Base-by-base conservation (phyloP, 2,888 invertebrate species). In the Spilarctia lutea region DNA sequence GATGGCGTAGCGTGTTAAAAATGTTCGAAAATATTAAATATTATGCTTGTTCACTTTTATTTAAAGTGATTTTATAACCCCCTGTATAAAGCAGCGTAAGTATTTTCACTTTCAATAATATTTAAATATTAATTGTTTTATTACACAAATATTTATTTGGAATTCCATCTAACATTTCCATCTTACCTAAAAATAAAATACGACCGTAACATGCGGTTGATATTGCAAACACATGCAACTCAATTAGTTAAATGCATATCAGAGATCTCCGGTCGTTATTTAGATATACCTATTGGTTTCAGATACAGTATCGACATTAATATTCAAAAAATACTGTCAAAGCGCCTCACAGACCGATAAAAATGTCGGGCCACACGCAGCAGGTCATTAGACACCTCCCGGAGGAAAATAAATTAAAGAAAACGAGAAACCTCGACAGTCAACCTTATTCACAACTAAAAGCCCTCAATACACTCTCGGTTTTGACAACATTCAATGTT, bases 371-470 rank as follows among this genome's bases (percentile, higher is more conserved):
- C 95, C 95, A 95, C 95, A 94, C 95, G 91, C 95, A 94, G 91
- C 91, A 92, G 90, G 94, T 94, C 95, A 95, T 95, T 95, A 95
- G 95, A 95, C 95, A 95, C 95, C 94, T 94, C 92, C 91, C 91
- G 84, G 87, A 91, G 91, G 90, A 94, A 95, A 94, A 95, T 95
- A 96, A 96, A 95, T 95, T 94, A 94, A 94, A 94, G 90, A 91
- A 94, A 94, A 95, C 94, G 93, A 95, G 94, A 93, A 93, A 93
- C 93, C 94, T 93, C 90, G 90, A 90, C 89, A 91, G 86, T 89
- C 90, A 89, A 90, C 91, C 92, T 91, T 90, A 92, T 92, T 90
- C 89, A 88, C 86, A 81, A 85, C 83, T 82, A 81, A 81, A 82
- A 86, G 82, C 83, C 82, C 85, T 86, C 83, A 86, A 82, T 88